phyloP scores from a whole-genome alignment of 2,888 invertebrate genomes.

The Folsomia candida region DNA sequence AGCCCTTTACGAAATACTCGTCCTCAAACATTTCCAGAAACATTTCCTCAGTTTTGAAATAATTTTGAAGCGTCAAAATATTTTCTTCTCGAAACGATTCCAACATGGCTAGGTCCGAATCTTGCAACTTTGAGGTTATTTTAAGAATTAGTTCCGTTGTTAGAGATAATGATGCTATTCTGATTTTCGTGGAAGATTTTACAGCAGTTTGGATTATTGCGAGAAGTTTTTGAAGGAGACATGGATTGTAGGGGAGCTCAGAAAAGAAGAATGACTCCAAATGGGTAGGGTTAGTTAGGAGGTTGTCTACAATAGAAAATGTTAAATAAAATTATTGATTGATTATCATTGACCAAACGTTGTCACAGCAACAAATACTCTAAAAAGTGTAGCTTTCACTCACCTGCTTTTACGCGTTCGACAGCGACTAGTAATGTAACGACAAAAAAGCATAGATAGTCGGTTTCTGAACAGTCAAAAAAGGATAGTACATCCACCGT shows the following conservation, averaged over 20 bases:
- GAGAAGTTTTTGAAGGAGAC: no score
- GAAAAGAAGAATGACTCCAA: no score
- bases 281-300: no score
- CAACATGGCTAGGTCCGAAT: slow-evolving; percentile 66
- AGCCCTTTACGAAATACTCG: slow-evolving; percentile 79
- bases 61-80: slow-evolving; percentile 79
- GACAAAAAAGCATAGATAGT: slow-evolving; percentile 89
- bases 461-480: slow-evolving; percentile 85
- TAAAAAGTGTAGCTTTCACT: no score
- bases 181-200: neutral
- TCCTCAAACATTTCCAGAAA: slow-evolving; percentile 99
- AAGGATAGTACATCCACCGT: slow-evolving; percentile 75
- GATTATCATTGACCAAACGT: neutral
- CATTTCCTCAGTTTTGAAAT: slow-evolving; percentile 96
- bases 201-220: neutral
- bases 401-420: neutral
- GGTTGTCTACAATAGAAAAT: neutral
- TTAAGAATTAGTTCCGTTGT: slow-evolving; percentile 53
- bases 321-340: neutral
- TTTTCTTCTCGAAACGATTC: slow-evolving; percentile 75
- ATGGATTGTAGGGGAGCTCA: no score
- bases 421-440: slow-evolving; percentile 60
- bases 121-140: slow-evolving; percentile 63
- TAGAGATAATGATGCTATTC: neutral
- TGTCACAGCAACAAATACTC: neutral